phyloP scores from a whole-genome alignment of 2,888 invertebrate genomes.

The Neoascia interrupta region DNA sequence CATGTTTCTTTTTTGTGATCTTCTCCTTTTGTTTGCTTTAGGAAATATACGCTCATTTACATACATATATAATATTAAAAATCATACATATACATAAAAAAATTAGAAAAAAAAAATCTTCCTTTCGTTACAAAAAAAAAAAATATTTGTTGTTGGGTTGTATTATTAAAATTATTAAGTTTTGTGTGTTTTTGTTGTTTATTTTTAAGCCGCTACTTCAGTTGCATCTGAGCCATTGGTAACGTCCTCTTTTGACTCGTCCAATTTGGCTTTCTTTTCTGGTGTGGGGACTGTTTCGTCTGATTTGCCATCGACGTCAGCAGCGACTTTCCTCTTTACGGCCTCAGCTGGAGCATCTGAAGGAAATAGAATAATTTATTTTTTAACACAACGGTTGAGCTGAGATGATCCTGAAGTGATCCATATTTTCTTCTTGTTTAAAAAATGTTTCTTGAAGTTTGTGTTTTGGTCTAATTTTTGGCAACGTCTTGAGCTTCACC shows the following conservation, averaged over 20 bases:
- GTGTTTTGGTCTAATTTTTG: too few species aligned
- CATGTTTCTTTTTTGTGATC: conserved; percentile 44
- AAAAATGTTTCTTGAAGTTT: too few species aligned
- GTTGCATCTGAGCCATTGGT: conserved; percentile 79
- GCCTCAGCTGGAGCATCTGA: conserved; percentile 77
- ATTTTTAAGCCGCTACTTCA: conserved; percentile 79
- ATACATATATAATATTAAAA: conserved; percentile 60
- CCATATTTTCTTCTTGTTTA: too few species aligned
- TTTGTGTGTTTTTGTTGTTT: conserved; percentile 68
- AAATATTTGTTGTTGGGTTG: conserved; percentile 51
- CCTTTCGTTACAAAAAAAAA: conserved; percentile 58
- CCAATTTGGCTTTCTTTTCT: conserved; percentile 80
- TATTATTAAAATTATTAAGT: conserved; percentile 67
- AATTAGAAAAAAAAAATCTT: conserved; percentile 59
- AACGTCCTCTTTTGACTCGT: conserved; percentile 79
- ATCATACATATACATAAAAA: conserved; percentile 59
- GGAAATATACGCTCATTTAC: conserved; percentile 60
- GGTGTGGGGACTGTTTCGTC: conserved; percentile 78
- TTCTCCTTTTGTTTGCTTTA: conserved; percentile 52
- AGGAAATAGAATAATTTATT: background rate
- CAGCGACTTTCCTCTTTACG: conserved; percentile 79
- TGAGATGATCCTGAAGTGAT: too few species aligned
- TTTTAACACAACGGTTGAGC: too few species aligned
- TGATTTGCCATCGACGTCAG: conserved; percentile 74
- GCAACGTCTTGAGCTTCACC: too few species aligned